phyloP scores from a whole-genome alignment of 1,140 invertebrate genomes.

The Zophobas atratus region DNA sequence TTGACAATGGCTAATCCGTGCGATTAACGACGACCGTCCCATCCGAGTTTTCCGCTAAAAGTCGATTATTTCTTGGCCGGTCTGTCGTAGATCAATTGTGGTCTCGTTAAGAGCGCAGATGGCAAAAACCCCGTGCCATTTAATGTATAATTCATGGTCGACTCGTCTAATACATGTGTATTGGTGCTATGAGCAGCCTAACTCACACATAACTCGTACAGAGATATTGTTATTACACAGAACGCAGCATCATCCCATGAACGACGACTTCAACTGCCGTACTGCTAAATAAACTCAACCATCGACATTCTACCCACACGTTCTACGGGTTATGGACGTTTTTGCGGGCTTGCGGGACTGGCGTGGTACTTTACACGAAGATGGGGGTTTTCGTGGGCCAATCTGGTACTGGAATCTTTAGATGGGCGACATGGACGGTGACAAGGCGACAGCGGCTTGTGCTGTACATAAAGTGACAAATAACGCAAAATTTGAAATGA shows the following conservation, averaged over 20 bases:
- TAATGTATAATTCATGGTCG: slow-evolving; percentile 56
- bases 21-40: not conserved
- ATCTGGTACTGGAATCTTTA: no score
- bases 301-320: slow-evolving; percentile 49
- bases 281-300: slow-evolving; percentile 46
- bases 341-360: no score
- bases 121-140: slow-evolving; percentile 53
- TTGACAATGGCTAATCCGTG: slow-evolving; percentile 21
- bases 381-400: no score
- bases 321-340: not conserved
- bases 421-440: no score
- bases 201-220: slow-evolving; percentile 61
- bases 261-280: slow-evolving; percentile 16
- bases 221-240: slow-evolving; percentile 61
- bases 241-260: slow-evolving; percentile 15
- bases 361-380: no score
- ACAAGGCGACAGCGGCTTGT: no score
- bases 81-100: slow-evolving; percentile 49
- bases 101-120: slow-evolving; percentile 53
- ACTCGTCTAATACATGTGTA: slow-evolving; percentile 54
- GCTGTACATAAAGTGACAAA: no score
- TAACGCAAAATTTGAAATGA: no score
- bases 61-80: slow-evolving; percentile 14
- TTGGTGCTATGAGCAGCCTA: slow-evolving; percentile 53
- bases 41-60: not conserved